Percentiles rank a stretch among this genome's conserved stretches.
phyloP scores from a whole-genome alignment of 2,113 vertebrate species.

The Dipodomys stephensi region DNA sequence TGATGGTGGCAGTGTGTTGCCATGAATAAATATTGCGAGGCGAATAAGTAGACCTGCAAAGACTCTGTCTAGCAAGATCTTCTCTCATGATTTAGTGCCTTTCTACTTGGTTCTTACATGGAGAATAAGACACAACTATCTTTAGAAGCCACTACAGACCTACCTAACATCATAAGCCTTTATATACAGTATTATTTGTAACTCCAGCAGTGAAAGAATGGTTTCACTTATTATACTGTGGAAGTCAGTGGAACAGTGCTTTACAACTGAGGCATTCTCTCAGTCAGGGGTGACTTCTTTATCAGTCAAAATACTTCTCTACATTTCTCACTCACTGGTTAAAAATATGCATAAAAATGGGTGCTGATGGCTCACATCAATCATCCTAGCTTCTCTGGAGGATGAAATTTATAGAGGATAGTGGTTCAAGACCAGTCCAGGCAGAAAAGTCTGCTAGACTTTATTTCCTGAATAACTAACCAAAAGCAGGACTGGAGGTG shows the following conservation, averaged over 20 bases:
- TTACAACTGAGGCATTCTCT: not conserved
- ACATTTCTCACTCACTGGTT: slow-evolving; percentile 71
- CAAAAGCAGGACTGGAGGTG: too few species aligned
- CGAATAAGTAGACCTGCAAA: too few species aligned
- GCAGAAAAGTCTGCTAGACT: too few species aligned
- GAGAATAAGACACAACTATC: not conserved
- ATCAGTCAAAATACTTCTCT: slow-evolving; percentile 86
- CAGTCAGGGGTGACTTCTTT: slow-evolving; percentile 87
- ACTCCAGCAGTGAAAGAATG: slow-evolving; percentile 71
- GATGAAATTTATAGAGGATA: too few species aligned
- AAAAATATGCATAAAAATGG: slow-evolving; percentile 72
- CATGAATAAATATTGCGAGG: not conserved
- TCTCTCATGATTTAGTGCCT: not conserved
- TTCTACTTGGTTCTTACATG: not conserved
- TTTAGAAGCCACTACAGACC: not conserved
- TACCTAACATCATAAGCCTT: slow-evolving; percentile 69
- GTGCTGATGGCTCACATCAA: too few species aligned
- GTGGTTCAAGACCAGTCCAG: too few species aligned
- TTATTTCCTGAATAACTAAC: too few species aligned
- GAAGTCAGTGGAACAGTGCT: slow-evolving; percentile 62
- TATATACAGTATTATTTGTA: slow-evolving; percentile 72
- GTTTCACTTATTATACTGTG: slow-evolving; percentile 66
- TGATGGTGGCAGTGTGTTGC: not conserved
- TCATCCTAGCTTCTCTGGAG: too few species aligned
- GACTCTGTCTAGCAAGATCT: not conserved